Base-by-base conservation (phyloP, 2,113 vertebrate species). In the Nothoprocta perdicaria region DNA sequence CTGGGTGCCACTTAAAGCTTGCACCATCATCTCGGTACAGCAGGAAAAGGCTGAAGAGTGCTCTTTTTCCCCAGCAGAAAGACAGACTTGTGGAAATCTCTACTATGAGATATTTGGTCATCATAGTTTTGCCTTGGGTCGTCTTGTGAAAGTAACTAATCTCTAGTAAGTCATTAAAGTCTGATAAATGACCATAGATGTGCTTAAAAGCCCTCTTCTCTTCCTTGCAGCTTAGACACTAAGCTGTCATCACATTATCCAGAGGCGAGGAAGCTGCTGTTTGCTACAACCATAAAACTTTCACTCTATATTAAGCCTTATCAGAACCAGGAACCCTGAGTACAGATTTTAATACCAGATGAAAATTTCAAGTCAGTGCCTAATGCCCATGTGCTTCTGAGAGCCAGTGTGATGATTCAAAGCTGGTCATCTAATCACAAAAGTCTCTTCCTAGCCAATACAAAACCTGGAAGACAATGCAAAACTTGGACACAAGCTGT, bases 401-500 rank as follows among this genome's bases (percentile, higher is more conserved):
- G 74, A 92, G 96, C 94, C 69, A 90, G 81, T 57, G 69, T 77
- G 81, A 90, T 38, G 24, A 91, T 75, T 91, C 89, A 89, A 89
- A 91, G 82, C 87, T 96, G 79, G 87, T 92, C 91, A 94, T 84
- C 58, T 95, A 92, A 95, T 92, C 91, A 88, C 11, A 91, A 68
- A 93, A 90, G 41, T 78, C 76, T 86, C 83, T 88, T 86, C 43
- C 26, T 40, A 84, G 81, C 46, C 94, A 95, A 75, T 76, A 76
- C 93, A 92, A 96, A 96, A 92, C 29, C 87, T 96, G 95, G 84
- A 89, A 38, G 81, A 41, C 94, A 95, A 75, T 76, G 80, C 93
- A 92, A 96, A 96, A 92, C 29, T 84, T 96, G 95, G 84, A 89
- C 46, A 80, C 91, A 96, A 91, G 91, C 84, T 95, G 94, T 95